Evolutionary conservation across 2,113 vertebrate species (phyloP).

Genomic region (Ceuthmochares aereus): DNA sequence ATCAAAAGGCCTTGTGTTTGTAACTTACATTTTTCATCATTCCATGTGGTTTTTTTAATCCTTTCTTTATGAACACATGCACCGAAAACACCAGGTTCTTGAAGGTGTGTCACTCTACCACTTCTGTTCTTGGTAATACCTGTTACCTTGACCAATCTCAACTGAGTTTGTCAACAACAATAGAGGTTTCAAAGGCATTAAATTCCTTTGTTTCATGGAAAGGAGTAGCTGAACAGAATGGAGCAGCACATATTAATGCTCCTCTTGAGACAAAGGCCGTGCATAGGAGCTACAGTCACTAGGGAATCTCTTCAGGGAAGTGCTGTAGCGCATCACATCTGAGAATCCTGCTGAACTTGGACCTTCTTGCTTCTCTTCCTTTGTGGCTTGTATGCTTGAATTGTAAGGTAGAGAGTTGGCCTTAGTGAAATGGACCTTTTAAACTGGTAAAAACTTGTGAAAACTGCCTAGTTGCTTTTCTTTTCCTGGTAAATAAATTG

Average conservation of each 20-base stretch:
- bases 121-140: background rate
- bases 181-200: slow-evolving; percentile 6
- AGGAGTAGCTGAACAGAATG: background rate
- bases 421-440: background rate
- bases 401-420: background rate
- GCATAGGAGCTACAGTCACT: background rate
- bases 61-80: background rate
- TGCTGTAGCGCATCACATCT: background rate
- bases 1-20: background rate
- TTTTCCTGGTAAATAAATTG: background rate
- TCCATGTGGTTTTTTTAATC: background rate
- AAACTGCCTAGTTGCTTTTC: background rate
- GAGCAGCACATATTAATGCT: background rate
- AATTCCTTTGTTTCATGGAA: background rate
- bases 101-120: background rate
- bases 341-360: background rate
- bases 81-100: background rate
- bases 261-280: background rate
- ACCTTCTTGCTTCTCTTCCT: background rate
- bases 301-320: background rate
- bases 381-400: background rate
- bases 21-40: background rate
- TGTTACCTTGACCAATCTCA: slow-evolving; percentile 18
- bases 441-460: background rate
- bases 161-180: slow-evolving; percentile 26